phyloP scores from a whole-genome alignment of 2,113 vertebrate species.

The Tyto alba region DNA sequence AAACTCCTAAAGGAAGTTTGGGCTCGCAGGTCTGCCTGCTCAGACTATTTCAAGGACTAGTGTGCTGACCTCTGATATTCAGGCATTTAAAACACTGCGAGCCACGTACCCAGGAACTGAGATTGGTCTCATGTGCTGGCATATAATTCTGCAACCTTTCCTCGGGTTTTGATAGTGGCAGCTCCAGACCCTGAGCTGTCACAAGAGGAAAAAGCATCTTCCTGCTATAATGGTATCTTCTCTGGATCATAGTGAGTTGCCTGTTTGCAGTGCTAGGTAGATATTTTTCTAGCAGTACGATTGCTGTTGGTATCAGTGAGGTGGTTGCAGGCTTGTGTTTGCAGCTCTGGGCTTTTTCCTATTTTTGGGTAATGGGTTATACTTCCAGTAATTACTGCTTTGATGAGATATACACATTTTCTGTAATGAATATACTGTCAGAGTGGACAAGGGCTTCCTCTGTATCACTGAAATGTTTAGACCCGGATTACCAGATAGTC shows the following conservation, averaged over 20 bases:
- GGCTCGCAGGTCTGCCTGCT: not conserved
- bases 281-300: rapidly evolving
- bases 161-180: not conserved
- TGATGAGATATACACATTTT: not conserved
- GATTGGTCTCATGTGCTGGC: not conserved
- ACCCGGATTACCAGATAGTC: not conserved
- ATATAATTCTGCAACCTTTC: not conserved
- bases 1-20: not conserved
- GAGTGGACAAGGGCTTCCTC: not conserved
- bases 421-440: not conserved
- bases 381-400: not conserved
- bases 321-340: not conserved
- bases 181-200: not conserved
- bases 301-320: not conserved
- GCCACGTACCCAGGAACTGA: rapidly evolving
- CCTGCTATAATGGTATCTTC: not conserved
- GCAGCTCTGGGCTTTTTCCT: not conserved
- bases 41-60: not conserved
- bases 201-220: not conserved
- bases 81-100: rapidly evolving
- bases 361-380: not conserved
- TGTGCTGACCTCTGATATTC: not conserved
- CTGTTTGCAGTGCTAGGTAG: not conserved
- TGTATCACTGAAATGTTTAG: not conserved
- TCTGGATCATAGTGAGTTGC: rapidly evolving